Evolutionary conservation across 2,797 vertebrate genomes (phyloP).

Genomic region (Sardinella longiceps): DNA sequence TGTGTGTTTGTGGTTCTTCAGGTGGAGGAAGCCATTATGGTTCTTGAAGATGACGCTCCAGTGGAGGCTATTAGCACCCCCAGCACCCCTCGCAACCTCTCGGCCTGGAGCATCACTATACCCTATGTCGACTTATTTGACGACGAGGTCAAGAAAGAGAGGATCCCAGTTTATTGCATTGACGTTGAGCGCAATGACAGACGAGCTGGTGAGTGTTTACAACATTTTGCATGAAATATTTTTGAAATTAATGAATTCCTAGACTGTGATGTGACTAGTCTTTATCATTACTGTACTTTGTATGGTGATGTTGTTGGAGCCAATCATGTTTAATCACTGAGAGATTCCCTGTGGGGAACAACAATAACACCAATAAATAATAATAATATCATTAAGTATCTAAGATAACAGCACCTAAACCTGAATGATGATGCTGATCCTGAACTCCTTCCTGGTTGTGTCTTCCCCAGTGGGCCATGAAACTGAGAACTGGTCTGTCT

Average conservation of each 20-base stretch:
- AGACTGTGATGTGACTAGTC: no score
- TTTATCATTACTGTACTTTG: no score
- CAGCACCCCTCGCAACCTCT: conserved; percentile 91
- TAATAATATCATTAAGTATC: no score
- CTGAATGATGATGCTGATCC: no score
- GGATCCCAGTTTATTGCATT: conserved; percentile 95
- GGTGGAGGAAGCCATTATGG: conserved; percentile 97
- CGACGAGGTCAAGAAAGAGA: conserved; percentile 89
- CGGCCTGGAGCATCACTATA: conserved; percentile 93
- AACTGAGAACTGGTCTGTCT: conserved; percentile 87
- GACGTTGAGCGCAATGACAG: conserved; percentile 95
- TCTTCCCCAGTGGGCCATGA: conserved; percentile 81
- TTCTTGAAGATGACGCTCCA: conserved; percentile 93
- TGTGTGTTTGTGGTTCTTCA: conserved; percentile 51
- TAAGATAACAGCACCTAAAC: background rate
- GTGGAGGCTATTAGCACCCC: conserved; percentile 87
- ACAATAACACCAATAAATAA: no score
- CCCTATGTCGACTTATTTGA: conserved; percentile 95
- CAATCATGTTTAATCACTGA: no score
- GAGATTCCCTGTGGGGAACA: no score
- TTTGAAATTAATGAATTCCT: no score
- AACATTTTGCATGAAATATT: no score
- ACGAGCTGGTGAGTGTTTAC: conserved; percentile 80
- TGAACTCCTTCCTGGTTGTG: background rate
- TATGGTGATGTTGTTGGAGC: no score